Base-by-base conservation (phyloP, 2,888 invertebrate species). In the Aplocera efformata region DNA sequence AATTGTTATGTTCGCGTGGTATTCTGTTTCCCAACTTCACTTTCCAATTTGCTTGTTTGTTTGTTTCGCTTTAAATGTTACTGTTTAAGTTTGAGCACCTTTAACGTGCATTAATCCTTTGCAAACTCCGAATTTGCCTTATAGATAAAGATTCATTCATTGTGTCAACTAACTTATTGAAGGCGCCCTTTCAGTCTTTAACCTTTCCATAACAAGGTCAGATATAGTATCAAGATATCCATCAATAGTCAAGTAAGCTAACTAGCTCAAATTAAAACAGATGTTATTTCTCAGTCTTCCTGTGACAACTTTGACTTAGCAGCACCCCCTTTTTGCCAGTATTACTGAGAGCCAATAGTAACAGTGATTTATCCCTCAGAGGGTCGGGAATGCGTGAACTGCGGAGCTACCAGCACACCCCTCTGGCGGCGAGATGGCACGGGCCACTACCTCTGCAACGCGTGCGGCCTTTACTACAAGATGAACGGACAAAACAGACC, bases 401-500 rank as follows among this genome's bases (percentile, higher is more conserved):
- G 99, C 89, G 99, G 99, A 46, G 98, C 98, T 47, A 98, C 98
- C 57, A 97, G 97, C 71, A 99, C 99, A 60, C 99, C 99, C 9
- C 91, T 99, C 50, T 98, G 98, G 98, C 92, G 98, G 75, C 91
- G 99, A 67, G 99, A 99, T 86, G 98, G 98, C 58, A 98, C 98
- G 59, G 99, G 98, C 30, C 97, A 96, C 84, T 99, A 98, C 90
- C 92, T 95, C 69, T 99, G 98, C 92, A 99, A 99, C 90, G 99
- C 99, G 61, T 99, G 99, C 88, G 99, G 99, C 65, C 93, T 99
- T 64, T 99, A 99, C 91, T 98, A 98, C 91, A 99, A 99, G 91
- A 99, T 99, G 98, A 99, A 99, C 89, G 99, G 99, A 69, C 97
- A 98, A 85, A 98, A 98, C 88, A 91, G 99, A 84, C 99, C 99